These are phyloP conservation scores for Tetramorium simillimum DNA, from an alignment of 1,140 invertebrate species.

Conservation along the genomic window DNA sequence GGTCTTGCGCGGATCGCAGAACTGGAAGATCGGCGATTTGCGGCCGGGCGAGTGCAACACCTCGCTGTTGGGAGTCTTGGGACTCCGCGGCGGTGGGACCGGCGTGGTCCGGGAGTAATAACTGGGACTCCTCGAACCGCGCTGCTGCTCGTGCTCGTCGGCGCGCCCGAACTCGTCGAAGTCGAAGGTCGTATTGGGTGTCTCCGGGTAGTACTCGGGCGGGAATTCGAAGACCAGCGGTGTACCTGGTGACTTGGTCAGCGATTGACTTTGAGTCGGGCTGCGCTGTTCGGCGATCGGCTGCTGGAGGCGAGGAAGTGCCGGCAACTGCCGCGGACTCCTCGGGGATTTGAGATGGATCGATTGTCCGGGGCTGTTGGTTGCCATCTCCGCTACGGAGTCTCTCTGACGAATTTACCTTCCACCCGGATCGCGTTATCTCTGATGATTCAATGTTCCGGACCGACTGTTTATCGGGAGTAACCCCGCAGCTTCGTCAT, in stretches of 20 bases:
- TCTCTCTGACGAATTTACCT: conserved; percentile 15
- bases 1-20: conserved; percentile 75
- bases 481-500: background rate
- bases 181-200: conserved; percentile 77
- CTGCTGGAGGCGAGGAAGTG: conserved; percentile 38
- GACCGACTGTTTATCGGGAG: background rate
- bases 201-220: conserved; percentile 74
- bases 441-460: background rate
- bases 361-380: conserved; percentile 71
- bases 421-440: conserved; percentile 1
- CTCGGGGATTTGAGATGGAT: conserved; percentile 65
- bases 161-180: conserved; percentile 67
- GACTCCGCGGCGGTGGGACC: conserved; percentile 69
- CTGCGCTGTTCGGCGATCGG: conserved; percentile 68
- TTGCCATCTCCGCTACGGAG: conserved; percentile 58
- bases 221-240: conserved; percentile 81
- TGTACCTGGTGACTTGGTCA: conserved; percentile 74
- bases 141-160: conserved; percentile 30
- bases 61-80: conserved; percentile 68
- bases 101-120: conserved; percentile 60
- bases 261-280: conserved; percentile 56
- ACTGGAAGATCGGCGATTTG: conserved; percentile 75
- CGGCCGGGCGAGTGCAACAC: conserved; percentile 49
- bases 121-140: conserved; percentile 63
- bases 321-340: conserved; percentile 69